phyloP scores from a whole-genome alignment of 2,888 invertebrate genomes.

The Xanthia togata region DNA sequence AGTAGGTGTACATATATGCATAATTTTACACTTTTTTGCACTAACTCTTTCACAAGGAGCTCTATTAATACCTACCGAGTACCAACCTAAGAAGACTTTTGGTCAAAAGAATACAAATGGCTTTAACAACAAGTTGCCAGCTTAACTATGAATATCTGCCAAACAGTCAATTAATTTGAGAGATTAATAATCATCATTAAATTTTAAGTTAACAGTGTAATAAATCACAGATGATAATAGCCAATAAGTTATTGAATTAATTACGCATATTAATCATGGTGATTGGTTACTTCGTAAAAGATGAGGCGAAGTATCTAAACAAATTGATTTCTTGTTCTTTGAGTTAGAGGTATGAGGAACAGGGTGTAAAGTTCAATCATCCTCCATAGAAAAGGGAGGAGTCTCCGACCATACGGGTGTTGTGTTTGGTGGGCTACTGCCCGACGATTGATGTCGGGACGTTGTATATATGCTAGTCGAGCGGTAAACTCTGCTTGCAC shows the following conservation, averaged over 20 bases:
- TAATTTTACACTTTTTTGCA: background rate
- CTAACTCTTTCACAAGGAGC: background rate
- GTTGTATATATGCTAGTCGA: too few species aligned
- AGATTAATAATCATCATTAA: slow-evolving; percentile 48
- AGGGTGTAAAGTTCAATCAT: too few species aligned
- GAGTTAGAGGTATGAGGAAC: background rate
- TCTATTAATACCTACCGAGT: background rate
- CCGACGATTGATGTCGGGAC: too few species aligned
- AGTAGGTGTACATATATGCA: background rate
- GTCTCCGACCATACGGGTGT: too few species aligned
- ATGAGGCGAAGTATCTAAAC: slow-evolving; percentile 1
- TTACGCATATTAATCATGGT: slow-evolving; percentile 44
- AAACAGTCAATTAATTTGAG: slow-evolving; percentile 41
- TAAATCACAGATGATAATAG: slow-evolving; percentile 40
- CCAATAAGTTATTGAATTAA: slow-evolving; percentile 47
- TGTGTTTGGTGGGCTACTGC: too few species aligned
- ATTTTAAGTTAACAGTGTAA: slow-evolving; percentile 41
- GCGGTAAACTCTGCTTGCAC: too few species aligned
- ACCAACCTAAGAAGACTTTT: slow-evolving; percentile 29
- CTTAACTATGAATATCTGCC: slow-evolving; percentile 41
- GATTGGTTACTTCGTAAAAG: background rate
- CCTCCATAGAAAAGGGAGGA: too few species aligned
- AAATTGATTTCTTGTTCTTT: slow-evolving; percentile 21
- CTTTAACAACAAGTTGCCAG: slow-evolving; percentile 40
- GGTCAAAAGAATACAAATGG: slow-evolving; percentile 46